Conservation (phyloP, 2,113 vertebrate species). For the Podarcis cretensis region DNA sequence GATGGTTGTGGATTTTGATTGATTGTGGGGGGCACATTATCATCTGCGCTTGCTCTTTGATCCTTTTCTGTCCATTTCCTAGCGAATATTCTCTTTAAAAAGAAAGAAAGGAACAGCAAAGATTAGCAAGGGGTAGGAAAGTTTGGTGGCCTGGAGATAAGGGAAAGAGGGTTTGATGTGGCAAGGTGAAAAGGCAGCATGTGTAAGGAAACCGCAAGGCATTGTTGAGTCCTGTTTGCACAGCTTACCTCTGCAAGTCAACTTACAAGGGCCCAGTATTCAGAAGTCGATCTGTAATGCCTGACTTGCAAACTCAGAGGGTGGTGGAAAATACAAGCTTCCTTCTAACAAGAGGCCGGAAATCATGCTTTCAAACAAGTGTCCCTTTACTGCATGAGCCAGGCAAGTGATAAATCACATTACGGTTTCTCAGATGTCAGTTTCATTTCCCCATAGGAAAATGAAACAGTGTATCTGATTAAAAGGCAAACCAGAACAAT, state of each 20-base stretch:
- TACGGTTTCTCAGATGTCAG: not conserved
- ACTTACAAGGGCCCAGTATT: slow-evolving; percentile 57
- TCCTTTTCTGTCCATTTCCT: slow-evolving; percentile 31
- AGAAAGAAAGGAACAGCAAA: slow-evolving; percentile 31
- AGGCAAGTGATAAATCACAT: slow-evolving; percentile 18
- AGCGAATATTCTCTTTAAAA: not conserved
- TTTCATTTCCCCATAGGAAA: not conserved
- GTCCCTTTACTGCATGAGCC: slow-evolving; percentile 35
- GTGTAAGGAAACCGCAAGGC: slow-evolving; percentile 53
- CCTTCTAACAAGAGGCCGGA: not conserved
- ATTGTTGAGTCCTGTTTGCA: slow-evolving; percentile 59
- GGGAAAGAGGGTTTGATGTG: slow-evolving; percentile 37
- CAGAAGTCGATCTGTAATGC: slow-evolving; percentile 42
- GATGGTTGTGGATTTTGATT: not conserved
- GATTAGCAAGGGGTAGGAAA: slow-evolving; percentile 42
- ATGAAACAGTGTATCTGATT: not conserved
- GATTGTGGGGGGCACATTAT: not conserved
- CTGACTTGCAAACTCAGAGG: slow-evolving; percentile 45
- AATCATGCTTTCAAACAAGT: slow-evolving; percentile 25
- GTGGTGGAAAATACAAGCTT: slow-evolving; percentile 12
- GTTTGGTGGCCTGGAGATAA: slow-evolving; percentile 18
- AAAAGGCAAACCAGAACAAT: not conserved
- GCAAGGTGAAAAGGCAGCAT: slow-evolving; percentile 50
- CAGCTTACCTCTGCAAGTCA: slow-evolving; percentile 41
- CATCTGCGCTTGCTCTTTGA: slow-evolving; percentile 29